A percentile compares a stretch with the other conserved stretches of the same genome.
Conservation (phyloP, 2,113 vertebrate species). For the Muntiacus reevesi region DNA sequence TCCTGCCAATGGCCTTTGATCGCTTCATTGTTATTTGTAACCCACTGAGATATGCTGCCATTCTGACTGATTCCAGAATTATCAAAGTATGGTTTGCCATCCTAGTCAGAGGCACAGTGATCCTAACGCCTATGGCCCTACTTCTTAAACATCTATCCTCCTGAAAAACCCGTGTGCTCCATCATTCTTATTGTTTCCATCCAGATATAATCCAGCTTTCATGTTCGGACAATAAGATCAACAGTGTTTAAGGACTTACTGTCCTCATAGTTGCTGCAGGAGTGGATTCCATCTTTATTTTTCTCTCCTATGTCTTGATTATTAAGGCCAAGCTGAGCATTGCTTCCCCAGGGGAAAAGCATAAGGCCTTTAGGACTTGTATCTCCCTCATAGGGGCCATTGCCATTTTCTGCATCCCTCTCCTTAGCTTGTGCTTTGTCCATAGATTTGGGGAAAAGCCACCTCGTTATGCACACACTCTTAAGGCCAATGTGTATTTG, state of each 20-base stretch:
- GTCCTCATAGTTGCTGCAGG: background rate
- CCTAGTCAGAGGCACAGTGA: background rate
- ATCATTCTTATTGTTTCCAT: constrained; percentile 57
- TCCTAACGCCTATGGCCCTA: background rate
- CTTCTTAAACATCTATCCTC: background rate
- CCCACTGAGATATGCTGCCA: constrained; percentile 7
- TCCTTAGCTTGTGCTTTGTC: constrained; percentile 59
- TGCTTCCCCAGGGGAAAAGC: background rate
- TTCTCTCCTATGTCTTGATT: constrained; percentile 43
- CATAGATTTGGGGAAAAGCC: constrained; percentile 55
- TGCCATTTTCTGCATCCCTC: constrained; percentile 72
- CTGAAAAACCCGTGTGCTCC: background rate
- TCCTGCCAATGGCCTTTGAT: constrained; percentile 47
- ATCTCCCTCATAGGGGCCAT: constrained; percentile 62
- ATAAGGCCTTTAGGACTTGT: constrained; percentile 71
- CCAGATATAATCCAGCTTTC: background rate
- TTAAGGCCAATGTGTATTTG: constrained; percentile 51
- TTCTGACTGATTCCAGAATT: constrained; percentile 10
- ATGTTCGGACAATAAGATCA: background rate
- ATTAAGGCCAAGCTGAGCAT: constrained; percentile 60
- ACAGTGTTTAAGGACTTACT: constrained; percentile 26
- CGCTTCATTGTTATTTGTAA: constrained; percentile 42
- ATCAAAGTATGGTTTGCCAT: background rate
- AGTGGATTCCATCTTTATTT: background rate
- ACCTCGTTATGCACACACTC: background rate